These are phyloP conservation scores for Opisthograptis luteolata DNA, from an alignment of 2,888 invertebrate species.

Conservation along the genomic window DNA sequence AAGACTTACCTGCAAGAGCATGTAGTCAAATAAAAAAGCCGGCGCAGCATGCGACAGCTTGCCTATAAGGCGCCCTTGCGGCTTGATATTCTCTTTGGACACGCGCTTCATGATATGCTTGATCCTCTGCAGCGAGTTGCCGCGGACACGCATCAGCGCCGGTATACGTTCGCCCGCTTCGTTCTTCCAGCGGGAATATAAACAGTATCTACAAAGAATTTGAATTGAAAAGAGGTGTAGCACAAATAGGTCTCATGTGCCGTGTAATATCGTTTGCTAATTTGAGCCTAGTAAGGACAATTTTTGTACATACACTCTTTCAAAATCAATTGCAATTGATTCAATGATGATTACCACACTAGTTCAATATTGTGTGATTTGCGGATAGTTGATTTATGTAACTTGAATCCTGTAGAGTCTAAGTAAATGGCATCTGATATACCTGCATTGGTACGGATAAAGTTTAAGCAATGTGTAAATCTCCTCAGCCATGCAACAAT, in stretches of 20 bases:
- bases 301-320: too few relatives aligned
- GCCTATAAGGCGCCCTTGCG: constrained; percentile 97
- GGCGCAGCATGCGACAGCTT: constrained; percentile 99
- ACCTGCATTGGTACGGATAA: constrained; percentile 93
- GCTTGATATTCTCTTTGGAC: constrained; percentile 99
- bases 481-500: constrained; percentile 98
- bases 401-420: too few relatives aligned
- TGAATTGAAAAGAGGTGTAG: too few relatives aligned
- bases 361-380: too few relatives aligned
- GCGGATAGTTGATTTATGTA: too few relatives aligned
- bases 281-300: too few relatives aligned
- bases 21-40: constrained; percentile 97
- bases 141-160: constrained; percentile 91
- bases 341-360: too few relatives aligned
- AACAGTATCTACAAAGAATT: constrained; percentile 87
- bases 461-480: constrained; percentile 95
- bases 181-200: constrained; percentile 99
- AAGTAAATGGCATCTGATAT: constrained; percentile 33
- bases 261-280: too few relatives aligned
- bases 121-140: constrained; percentile 94
- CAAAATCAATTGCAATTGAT: too few relatives aligned
- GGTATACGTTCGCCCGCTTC: constrained; percentile 91
- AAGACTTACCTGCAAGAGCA: constrained; percentile 86
- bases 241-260: too few relatives aligned
- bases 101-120: constrained; percentile 98